These are phyloP conservation scores for Mantis religiosa DNA, from an alignment of 2,888 invertebrate species.

Conservation along the genomic window DNA sequence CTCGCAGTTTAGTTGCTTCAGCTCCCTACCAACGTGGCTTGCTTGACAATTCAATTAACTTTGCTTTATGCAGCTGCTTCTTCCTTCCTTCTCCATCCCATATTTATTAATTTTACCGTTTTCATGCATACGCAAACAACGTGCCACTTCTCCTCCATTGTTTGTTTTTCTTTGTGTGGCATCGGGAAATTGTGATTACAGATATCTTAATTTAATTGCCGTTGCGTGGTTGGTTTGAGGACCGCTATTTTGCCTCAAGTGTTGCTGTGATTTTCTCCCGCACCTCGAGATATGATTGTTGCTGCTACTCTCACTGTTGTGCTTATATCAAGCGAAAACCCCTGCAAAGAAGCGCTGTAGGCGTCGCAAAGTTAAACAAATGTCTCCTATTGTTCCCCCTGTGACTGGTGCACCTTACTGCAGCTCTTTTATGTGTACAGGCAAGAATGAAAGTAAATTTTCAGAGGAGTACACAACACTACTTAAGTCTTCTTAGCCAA, in stretches of 20 bases:
- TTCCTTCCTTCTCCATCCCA: neutral
- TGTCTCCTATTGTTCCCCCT: neutral
- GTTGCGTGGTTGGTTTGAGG: neutral
- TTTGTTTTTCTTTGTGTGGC: neutral
- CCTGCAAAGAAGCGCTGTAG: neutral
- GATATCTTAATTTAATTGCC: neutral
- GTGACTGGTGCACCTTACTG: no score
- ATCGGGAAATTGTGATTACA: neutral
- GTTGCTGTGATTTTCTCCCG: neutral
- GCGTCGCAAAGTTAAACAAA: neutral
- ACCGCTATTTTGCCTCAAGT: neutral
- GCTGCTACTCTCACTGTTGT: neutral
- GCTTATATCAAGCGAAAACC: neutral
- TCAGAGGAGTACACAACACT: no score
- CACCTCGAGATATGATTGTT: neutral
- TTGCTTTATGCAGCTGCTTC: neutral
- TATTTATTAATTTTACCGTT: neutral
- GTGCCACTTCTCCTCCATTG: neutral
- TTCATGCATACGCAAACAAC: neutral
- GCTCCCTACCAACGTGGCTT: neutral
- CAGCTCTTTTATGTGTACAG: no score
- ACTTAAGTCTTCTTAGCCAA: no score
- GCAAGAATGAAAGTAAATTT: no score
- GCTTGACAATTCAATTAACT: neutral
- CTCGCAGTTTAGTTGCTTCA: neutral